Conservation (phyloP, 2,113 vertebrate species). For the Ondatra zibethicus region DNA sequence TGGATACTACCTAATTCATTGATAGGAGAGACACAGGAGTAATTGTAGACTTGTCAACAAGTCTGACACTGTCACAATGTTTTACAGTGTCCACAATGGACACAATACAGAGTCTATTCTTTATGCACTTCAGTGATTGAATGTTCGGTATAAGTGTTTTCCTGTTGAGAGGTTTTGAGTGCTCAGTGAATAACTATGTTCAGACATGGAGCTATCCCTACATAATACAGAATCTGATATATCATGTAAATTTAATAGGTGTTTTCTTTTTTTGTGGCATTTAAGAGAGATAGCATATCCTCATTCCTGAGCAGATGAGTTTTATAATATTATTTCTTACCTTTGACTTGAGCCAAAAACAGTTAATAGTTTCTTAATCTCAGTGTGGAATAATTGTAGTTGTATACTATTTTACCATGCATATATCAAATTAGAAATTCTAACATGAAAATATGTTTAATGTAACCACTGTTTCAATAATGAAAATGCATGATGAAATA, state of each 20-base stretch:
- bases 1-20: constrained; percentile 93
- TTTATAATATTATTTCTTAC: constrained; percentile 1
- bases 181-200: background rate
- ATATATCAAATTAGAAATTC: constrained; percentile 48
- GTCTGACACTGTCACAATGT: constrained; percentile 91
- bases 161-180: background rate
- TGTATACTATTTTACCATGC: background rate
- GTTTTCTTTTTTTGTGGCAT: background rate
- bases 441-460: constrained; percentile 25
- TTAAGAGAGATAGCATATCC: background rate
- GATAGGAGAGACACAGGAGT: constrained; percentile 91
- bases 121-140: background rate
- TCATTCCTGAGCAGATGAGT: background rate
- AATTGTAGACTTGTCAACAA: constrained; percentile 93
- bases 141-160: background rate
- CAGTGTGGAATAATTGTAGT: background rate
- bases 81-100: constrained; percentile 95
- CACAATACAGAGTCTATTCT: constrained; percentile 78
- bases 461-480: background rate
- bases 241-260: background rate
- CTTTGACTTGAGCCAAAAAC: background rate
- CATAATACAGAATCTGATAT: constrained; percentile 11
- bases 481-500: background rate
- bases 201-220: background rate
- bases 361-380: background rate